These are phyloP conservation scores for Cathartes aura DNA, from an alignment of 2,113 vertebrate genomes.

Conservation along the genomic window DNA sequence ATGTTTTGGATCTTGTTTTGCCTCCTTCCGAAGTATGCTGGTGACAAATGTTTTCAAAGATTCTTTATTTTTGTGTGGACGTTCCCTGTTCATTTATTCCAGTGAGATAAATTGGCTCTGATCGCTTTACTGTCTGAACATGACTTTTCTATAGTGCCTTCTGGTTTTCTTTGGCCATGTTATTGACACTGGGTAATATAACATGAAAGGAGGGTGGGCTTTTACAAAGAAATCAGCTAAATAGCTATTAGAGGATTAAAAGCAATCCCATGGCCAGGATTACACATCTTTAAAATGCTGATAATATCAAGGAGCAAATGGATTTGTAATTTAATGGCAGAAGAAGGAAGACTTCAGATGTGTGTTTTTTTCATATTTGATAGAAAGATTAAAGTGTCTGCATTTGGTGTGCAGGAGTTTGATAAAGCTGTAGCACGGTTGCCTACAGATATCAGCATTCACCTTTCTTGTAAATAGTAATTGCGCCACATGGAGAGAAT, in stretches of 20 bases:
- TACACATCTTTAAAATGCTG: constrained; percentile 19
- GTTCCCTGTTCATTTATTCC: not conserved
- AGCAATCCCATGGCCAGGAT: constrained; percentile 41
- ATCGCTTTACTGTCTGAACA: constrained; percentile 27
- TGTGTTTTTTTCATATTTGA: not conserved
- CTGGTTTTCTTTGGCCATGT: constrained; percentile 26
- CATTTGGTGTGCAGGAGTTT: not conserved
- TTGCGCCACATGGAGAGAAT: not conserved
- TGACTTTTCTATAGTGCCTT: not conserved
- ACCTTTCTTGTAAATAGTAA: not conserved
- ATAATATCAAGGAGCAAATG: constrained; percentile 60
- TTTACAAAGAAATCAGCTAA: constrained; percentile 75
- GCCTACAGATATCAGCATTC: not conserved
- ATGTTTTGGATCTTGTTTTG: not conserved
- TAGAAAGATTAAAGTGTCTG: constrained; percentile 38
- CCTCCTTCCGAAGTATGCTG: not conserved
- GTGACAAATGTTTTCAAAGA: not conserved
- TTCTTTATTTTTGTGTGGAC: not conserved
- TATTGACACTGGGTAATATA: constrained; percentile 53
- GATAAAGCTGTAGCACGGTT: not conserved
- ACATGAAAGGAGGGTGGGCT: constrained; percentile 70
- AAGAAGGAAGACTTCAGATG: not conserved
- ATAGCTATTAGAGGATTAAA: constrained; percentile 59
- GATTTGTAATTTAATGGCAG: constrained; percentile 42
- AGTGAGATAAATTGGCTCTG: constrained; percentile 18